Evolutionary conservation across 2,888 invertebrate genomes (phyloP).

Genomic region (Drosophila phalerata): DNA sequence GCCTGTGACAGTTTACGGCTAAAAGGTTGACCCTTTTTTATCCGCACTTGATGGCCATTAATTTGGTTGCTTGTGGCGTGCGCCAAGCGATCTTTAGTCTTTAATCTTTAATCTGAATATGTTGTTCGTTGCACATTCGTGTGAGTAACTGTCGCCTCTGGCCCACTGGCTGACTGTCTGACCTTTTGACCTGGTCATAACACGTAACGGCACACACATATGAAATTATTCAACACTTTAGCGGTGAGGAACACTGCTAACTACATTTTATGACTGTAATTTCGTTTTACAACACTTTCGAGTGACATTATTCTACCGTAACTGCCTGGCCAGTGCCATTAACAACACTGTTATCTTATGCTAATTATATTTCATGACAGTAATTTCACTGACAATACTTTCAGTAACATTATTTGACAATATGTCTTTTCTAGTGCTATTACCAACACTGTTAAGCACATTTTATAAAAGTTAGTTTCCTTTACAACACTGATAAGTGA

Average conservation of each 20-base stretch:
- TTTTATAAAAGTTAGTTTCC: neutral
- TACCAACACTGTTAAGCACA: constrained; percentile 1
- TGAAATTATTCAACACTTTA: neutral
- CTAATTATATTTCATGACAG: neutral
- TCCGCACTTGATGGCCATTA: constrained; percentile 71
- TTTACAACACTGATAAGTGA: no score
- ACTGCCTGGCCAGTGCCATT: neutral
- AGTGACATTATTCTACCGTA: neutral
- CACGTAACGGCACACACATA: constrained; percentile 3
- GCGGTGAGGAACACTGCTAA: neutral
- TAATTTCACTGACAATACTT: neutral
- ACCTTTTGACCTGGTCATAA: constrained; percentile 21
- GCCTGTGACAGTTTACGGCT: constrained; percentile 65
- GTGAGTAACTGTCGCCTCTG: constrained; percentile 8
- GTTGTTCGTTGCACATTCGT: constrained; percentile 8
- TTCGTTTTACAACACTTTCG: neutral
- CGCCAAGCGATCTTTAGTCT: constrained; percentile 47
- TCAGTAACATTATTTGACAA: neutral
- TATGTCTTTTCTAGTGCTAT: neutral
- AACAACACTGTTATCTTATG: neutral
- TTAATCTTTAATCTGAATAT: constrained; percentile 40
- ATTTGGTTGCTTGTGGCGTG: constrained; percentile 66
- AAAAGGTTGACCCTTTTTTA: constrained; percentile 21
- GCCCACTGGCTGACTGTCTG: constrained; percentile 5
- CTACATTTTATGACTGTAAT: neutral